Base-by-base conservation (phyloP, 2,888 invertebrate genomes). In the Iphiclides podalirius region DNA sequence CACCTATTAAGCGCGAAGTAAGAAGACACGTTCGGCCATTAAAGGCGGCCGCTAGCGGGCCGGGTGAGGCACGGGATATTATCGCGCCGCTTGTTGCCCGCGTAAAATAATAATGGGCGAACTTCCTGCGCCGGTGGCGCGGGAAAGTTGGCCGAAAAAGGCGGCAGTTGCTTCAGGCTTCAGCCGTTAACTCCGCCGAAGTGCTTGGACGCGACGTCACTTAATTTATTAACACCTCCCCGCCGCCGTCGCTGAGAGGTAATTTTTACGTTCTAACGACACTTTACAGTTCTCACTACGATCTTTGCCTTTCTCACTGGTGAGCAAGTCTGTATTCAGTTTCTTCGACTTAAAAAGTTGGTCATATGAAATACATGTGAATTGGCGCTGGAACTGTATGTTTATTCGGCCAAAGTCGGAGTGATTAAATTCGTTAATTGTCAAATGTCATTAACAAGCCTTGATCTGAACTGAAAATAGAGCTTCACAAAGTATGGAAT, bases 41-140 rank as follows among this genome's bases (percentile, higher is more conserved):
- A 86, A 75, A 79, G 71, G n/a, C n/a, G n/a, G n/a, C 75, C 75
- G 74, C 63, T 67, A 70, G n/a, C 72, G 70, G 70, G 70, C 70
- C 70, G 69, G 70, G 75, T 73, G 79, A 72, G 76, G 79, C 78
- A 79, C 72, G 68, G 83, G 78, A 84, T 88, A 89, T 89, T 89
- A 89, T 89, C 89, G 88, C 89, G 74, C 88, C 85, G 89, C 88
- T 89, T 89, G 89, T 88, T 85, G 82, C 79, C 85, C 86, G 89
- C 89, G 87, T 89, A 87, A 89, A 89, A 89, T 89, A 88, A 89
- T 89, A 89, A 89, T 89, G 88, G 85, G 73, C 77, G 79, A 89
- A 89, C 86, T 89, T 89, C 90, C 85, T 90, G 88, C 85, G 90
- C 90, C 90, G 85, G 74, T 75, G 82, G 83, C 85, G 84, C 68